Percentiles rank a stretch among this genome's conserved stretches.
phyloP scores from a whole-genome alignment of 2,888 invertebrate genomes.

The Eucera pruinosa region DNA sequence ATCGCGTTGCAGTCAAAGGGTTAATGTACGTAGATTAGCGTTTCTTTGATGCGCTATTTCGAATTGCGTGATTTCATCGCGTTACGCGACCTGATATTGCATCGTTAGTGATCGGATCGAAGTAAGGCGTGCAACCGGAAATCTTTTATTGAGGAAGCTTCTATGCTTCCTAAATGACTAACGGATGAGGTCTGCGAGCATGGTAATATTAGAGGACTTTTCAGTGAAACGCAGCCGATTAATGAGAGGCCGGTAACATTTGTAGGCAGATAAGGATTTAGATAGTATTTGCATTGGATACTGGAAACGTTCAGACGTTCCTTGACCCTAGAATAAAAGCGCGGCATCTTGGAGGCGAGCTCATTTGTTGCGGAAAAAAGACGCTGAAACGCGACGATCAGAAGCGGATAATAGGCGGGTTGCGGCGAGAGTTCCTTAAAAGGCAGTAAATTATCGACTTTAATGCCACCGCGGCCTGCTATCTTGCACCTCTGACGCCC shows the following conservation, averaged over 20 bases:
- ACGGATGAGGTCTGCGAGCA: too few species aligned
- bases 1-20: too few species aligned
- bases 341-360: slow-evolving; percentile 44
- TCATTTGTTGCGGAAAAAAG: slow-evolving; percentile 53
- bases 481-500: slow-evolving; percentile 66
- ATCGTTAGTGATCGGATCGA: not conserved
- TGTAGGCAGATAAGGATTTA: not conserved
- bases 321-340: slow-evolving; percentile 41
- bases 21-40: too few species aligned
- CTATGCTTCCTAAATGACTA: too few species aligned
- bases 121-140: not conserved
- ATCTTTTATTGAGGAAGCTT: not conserved
- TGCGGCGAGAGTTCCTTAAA: slow-evolving; percentile 60
- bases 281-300: slow-evolving; percentile 14
- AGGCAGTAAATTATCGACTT: slow-evolving; percentile 68
- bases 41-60: too few species aligned
- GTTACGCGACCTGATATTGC: too few species aligned
- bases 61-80: too few species aligned
- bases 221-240: not conserved
- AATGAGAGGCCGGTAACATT: not conserved
- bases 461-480: slow-evolving; percentile 64
- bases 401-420: slow-evolving; percentile 67
- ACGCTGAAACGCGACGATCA: slow-evolving; percentile 62
- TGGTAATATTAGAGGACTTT: not conserved
- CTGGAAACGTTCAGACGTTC: slow-evolving; percentile 2